phyloP scores from a whole-genome alignment of 2,113 vertebrate species.

The Alligator sinensis region DNA sequence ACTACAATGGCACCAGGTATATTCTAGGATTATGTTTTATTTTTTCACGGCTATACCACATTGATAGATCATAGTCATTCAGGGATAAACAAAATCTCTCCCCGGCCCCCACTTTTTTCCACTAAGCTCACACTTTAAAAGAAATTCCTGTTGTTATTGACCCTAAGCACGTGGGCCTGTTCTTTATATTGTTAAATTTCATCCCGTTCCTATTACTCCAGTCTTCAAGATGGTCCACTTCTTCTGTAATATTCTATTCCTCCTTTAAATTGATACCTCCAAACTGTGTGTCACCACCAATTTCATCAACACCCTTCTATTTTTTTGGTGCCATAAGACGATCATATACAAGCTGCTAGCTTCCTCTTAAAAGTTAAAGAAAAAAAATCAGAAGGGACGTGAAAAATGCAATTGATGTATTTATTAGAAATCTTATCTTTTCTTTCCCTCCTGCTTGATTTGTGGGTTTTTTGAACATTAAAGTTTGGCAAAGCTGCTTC shows the following conservation, averaged over 20 bases:
- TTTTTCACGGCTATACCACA: background rate
- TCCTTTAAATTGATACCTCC: conserved; percentile 8
- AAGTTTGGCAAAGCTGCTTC: background rate
- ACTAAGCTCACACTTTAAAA: conserved; percentile 60
- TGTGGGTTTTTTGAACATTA: background rate
- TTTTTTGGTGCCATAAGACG: background rate
- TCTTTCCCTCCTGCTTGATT: background rate
- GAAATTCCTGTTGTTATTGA: conserved; percentile 66
- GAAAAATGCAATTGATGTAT: background rate
- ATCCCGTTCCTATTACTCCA: conserved; percentile 43
- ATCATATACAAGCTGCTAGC: background rate
- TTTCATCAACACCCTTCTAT: conserved; percentile 22
- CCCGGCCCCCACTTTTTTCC: conserved; percentile 61
- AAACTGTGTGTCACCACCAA: background rate
- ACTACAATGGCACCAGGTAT: background rate
- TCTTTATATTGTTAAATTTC: background rate
- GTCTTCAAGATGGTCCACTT: conserved; percentile 44
- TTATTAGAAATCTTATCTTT: background rate
- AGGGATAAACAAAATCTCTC: conserved; percentile 62
- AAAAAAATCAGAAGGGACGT: background rate
- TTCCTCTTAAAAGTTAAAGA: background rate
- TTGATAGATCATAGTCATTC: conserved; percentile 36
- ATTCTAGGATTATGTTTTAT: background rate
- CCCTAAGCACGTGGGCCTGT: conserved; percentile 52
- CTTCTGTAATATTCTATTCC: conserved; percentile 63